phyloP scores from a whole-genome alignment of 2,113 vertebrate genomes.

The Delphinus delphis region DNA sequence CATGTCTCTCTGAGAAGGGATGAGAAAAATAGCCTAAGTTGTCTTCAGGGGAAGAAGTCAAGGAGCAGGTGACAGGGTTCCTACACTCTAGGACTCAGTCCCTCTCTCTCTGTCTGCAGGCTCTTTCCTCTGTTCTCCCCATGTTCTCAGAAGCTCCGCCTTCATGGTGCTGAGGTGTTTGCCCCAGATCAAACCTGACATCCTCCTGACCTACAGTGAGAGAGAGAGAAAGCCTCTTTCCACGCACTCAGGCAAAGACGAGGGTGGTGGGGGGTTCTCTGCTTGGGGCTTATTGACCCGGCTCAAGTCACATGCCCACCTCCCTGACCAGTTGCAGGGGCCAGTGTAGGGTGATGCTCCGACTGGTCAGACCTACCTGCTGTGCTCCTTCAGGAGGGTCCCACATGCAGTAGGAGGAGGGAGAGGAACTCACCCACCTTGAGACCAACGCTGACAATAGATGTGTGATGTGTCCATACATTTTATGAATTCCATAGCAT shows the following conservation, averaged over 20 bases:
- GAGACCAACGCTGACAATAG: neutral
- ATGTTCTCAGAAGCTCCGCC: neutral
- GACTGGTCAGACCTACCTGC: neutral
- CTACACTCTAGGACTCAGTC: accelerated
- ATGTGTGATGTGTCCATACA: neutral
- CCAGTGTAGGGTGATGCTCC: no score
- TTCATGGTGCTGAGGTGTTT: accelerated
- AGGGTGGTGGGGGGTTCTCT: neutral
- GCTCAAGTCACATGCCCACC: neutral
- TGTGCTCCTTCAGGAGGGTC: neutral
- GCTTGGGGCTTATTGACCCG: neutral
- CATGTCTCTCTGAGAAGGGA: neutral
- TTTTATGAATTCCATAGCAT: accelerated
- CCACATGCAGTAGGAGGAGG: neutral
- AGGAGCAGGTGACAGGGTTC: neutral
- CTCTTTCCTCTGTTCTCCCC: neutral
- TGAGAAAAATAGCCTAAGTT: neutral
- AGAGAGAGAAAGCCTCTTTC: neutral
- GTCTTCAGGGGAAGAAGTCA: neutral
- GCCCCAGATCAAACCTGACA: neutral
- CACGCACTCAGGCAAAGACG: neutral
- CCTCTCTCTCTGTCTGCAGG: neutral
- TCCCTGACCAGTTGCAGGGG: neutral
- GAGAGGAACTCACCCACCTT: neutral
- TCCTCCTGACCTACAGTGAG: neutral